Evolutionary conservation across 2,888 invertebrate genomes (phyloP).

Genomic region (Melinaea marsaeus): DNA sequence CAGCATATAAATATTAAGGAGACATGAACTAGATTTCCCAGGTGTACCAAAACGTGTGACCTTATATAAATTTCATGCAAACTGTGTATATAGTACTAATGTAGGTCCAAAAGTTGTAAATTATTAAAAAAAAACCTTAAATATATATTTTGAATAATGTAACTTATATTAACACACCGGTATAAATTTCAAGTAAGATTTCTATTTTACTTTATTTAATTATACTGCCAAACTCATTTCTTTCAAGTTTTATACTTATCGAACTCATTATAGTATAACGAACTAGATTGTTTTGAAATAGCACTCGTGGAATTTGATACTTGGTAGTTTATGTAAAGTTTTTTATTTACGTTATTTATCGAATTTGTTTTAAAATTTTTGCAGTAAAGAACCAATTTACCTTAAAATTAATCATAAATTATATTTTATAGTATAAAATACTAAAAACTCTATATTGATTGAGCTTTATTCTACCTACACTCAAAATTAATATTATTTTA

Average conservation of each 20-base stretch:
- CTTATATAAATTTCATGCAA: slow-evolving; percentile 24
- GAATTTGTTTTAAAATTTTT: too few relatives aligned
- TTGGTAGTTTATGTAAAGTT: not conserved
- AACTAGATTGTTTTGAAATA: not conserved
- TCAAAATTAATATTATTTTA: too few relatives aligned
- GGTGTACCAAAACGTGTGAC: slow-evolving; percentile 34
- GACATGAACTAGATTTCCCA: slow-evolving; percentile 40
- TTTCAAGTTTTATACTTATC: not conserved
- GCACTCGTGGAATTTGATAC: not conserved
- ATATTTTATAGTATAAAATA: too few relatives aligned
- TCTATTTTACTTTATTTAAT: not conserved
- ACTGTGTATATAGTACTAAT: not conserved
- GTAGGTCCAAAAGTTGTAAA: not conserved
- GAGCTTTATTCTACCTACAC: too few relatives aligned
- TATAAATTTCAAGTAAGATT: too few relatives aligned
- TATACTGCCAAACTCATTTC: not conserved
- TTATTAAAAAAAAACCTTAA: not conserved
- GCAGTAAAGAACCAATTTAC: too few relatives aligned
- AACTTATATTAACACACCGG: too few relatives aligned
- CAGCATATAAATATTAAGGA: slow-evolving; percentile 36
- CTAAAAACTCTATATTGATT: too few relatives aligned
- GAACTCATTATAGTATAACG: not conserved
- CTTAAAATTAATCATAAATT: too few relatives aligned
- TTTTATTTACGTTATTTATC: too few relatives aligned
- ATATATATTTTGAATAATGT: too few relatives aligned